Base-by-base conservation (phyloP, 2,113 vertebrate species). In the Bostrychus sinensis region DNA sequence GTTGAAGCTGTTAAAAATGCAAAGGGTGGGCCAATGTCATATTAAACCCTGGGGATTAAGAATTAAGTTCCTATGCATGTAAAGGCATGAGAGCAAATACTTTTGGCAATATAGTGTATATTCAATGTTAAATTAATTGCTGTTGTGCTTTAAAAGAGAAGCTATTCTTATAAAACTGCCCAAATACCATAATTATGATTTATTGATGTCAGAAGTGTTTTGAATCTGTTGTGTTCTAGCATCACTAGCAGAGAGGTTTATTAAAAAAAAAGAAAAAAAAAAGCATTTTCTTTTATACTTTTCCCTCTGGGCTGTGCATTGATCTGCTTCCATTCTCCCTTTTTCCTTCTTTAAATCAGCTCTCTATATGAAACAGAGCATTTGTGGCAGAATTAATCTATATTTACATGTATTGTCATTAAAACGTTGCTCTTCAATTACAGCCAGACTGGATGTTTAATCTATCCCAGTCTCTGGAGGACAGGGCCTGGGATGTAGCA, bases 351-450 rank as follows among this genome's bases (percentile, higher is more conserved):
- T 81, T 66, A 78, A 83, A 81, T 81, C 73, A 70, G 63, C 70
- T 45, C 56, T 75, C 56, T 17, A 72, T 80, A 72, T 62, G 64
- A 78, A 66, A 63, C 56, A 63, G 58, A 66, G 60, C 37, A 55
- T 54, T 64, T 48, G 37, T 63, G 57, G 48, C 64, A 72, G 71
- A 71, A 77, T 48, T 54, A 81, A 82, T 85, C 73, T 72, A 82
- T 85, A 77, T 69, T 80, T 70, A 73, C 72, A 81, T 78, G 72
- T 66, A 75, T 79, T 81, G 60, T 75, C 37, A 72, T 78, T 75
- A 67, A 56, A 76, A 60, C 43, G 59, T 42, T 70, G 42, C 69
- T 53, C 48, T 77, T 73, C 55, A 73, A 73, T 76, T 66, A 74
- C 73, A 48, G 56, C 58, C 63, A 51, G 63, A 19, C 62, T 59